These are phyloP conservation scores for Falco novaeseelandiae DNA, from an alignment of 2,797 vertebrate species.

Conservation along the genomic window DNA sequence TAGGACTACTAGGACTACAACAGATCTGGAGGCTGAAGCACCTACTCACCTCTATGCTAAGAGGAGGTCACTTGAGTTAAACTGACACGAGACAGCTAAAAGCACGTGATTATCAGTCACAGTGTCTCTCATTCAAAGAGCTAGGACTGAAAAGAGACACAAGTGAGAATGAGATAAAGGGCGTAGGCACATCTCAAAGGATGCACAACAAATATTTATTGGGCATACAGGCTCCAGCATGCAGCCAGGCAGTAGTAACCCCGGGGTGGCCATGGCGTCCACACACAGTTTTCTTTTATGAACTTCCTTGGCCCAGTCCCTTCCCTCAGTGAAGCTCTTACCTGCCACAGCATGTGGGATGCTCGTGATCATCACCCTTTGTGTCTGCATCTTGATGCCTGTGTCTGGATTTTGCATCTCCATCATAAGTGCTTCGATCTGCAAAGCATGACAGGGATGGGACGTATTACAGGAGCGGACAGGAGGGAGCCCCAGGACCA, in stretches of 20 bases:
- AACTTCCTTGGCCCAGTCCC: neutral
- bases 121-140: neutral
- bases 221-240: rapidly evolving
- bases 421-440: constrained; percentile 89
- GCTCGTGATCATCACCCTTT: constrained; percentile 86
- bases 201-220: neutral
- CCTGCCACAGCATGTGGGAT: constrained; percentile 93
- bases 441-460: neutral
- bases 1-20: rapidly evolving
- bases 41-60: neutral
- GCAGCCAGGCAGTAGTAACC: neutral
- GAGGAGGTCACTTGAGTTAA: neutral
- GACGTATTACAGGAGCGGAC: neutral
- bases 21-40: neutral
- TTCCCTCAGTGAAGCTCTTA: constrained; percentile 39
- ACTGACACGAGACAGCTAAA: neutral
- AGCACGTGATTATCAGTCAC: neutral
- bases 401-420: constrained; percentile 93
- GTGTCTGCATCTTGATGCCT: constrained; percentile 88
- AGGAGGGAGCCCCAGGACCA: neutral
- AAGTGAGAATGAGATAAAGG: neutral
- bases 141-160: neutral
- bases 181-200: neutral
- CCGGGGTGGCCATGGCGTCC: neutral
- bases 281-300: neutral